Base-by-base conservation (phyloP, 2,888 invertebrate genomes). In the Lomographa bimaculata region DNA sequence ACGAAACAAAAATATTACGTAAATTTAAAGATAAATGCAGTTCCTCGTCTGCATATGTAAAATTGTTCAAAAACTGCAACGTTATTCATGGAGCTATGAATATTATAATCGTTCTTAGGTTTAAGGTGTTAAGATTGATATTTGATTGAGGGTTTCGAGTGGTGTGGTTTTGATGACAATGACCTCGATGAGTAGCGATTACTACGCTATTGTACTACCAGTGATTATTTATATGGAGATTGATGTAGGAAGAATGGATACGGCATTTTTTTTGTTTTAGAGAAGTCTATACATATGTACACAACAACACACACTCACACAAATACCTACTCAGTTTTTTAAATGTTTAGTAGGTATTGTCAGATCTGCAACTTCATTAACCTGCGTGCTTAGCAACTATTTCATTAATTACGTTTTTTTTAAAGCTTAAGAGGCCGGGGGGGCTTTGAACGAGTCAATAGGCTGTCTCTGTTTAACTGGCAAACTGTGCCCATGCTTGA, bases 121-220 rank as follows among this genome's bases (percentile, higher is more conserved):
- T 3, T 1, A 18, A 7, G 1, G 10, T 3, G 3, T n/a, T 23
- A 27, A 14, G 20, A 27, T 29, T 11, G 7, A 17, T 8, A 14
- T 29, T 41, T 20, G 20, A 5, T 25, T 34, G 21, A 21, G 1
- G 6, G 7, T 3, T 5, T 12, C 19, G 18, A 29, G 18, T 30
- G 32, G 23, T 1, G 21, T 10, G 24, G 24, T 7, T n/a, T 1
- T 9, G 17, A 38, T 57, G 58, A 43, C 60, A 58, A 45, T 62
- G 64, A 61, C 64, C 63, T 48, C 57, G 43, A 50, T 65, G 55
- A 35, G 33, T 52, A 55, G 12, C 44, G 54, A 51, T 57, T 53
- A 49, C 45, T 30, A 36, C 39, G 25, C 18, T 26, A 20, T 33
- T 28, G 41, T 35, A 23, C 19, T 32, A 23, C 21, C 11, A 39